A percentile compares a stretch with the other conserved stretches of the same genome.
Conservation (phyloP, 92 coral and sea anemone species). For the Epizoanthus scotinus region DNA sequence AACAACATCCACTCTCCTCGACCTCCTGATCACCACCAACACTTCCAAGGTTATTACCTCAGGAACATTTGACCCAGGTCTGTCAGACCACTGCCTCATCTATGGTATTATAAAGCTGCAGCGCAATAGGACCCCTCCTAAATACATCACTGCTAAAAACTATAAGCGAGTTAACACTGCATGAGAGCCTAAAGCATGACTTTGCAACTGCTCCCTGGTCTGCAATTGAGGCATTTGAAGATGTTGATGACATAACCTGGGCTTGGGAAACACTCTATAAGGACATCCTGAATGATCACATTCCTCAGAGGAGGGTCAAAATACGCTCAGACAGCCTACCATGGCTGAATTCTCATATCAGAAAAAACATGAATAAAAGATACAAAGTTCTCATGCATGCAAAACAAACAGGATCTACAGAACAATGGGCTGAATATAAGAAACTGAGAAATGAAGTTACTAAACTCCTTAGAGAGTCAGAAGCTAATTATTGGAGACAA, state of each 20-base stretch:
- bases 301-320: constrained; percentile 61
- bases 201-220: constrained; percentile 62
- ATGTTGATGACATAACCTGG: constrained; percentile 54
- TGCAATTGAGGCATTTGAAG: constrained; percentile 43
- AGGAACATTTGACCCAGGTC: constrained; percentile 58
- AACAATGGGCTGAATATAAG: constrained; percentile 48
- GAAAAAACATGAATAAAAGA: constrained; percentile 47
- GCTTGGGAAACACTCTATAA: constrained; percentile 62
- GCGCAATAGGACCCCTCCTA: constrained; percentile 35
- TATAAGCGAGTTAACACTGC: constrained; percentile 23
- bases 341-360: constrained; percentile 60
- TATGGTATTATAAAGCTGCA: constrained; percentile 42
- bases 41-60: constrained; percentile 42
- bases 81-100: constrained; percentile 46
- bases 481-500: constrained; percentile 54
- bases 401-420: constrained; percentile 44
- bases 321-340: constrained; percentile 46
- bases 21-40: constrained; percentile 50
- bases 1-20: constrained; percentile 58
- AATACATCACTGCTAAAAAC: constrained; percentile 25
- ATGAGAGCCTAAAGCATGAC: constrained; percentile 35
- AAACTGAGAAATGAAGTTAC: constrained; percentile 51
- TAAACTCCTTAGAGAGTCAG: constrained; percentile 48
- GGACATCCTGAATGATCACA: constrained; percentile 44
- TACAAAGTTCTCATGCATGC: constrained; percentile 41